Conservation (phyloP, 2,797 vertebrate genomes). For the Onychomys arenicola region DNA sequence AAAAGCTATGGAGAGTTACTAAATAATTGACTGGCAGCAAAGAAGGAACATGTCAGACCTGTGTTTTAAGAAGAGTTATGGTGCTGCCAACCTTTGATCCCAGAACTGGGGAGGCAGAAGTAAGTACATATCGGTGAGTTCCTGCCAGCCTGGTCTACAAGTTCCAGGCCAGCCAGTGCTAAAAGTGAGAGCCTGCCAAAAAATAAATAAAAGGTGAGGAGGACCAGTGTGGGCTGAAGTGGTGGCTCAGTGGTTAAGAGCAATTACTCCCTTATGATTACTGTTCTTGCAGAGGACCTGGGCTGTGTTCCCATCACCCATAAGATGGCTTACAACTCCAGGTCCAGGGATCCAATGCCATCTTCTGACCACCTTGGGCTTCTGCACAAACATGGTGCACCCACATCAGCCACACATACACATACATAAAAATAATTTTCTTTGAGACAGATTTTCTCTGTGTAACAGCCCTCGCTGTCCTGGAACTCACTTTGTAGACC, state of each 20-base stretch:
- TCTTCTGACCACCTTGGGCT: background rate
- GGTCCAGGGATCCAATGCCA: background rate
- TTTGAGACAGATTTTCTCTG: background rate
- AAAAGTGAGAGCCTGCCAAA: background rate
- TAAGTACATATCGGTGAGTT: background rate
- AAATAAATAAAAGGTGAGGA: background rate
- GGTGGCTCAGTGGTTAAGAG: background rate
- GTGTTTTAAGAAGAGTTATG: background rate
- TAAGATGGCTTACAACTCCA: background rate
- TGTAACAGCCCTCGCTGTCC: background rate
- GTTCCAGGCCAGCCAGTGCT: background rate
- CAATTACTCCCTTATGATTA: background rate
- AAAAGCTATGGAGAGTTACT: slow-evolving; percentile 1
- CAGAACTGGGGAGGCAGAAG: background rate
- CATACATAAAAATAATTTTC: background rate
- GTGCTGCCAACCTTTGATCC: background rate
- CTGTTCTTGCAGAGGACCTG: background rate
- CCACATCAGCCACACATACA: background rate
- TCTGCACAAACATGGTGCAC: background rate
- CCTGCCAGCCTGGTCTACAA: background rate
- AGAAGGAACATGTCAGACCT: background rate
- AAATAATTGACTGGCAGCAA: slow-evolving; percentile 39
- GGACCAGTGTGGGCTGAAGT: background rate
- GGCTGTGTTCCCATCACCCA: background rate
- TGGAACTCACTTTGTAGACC: too few species aligned